A percentile compares a stretch with the other conserved stretches of the same genome.
Evolutionary conservation across 1,140 invertebrate species (phyloP).

Genomic region (Trigoniulus corallinus): DNA sequence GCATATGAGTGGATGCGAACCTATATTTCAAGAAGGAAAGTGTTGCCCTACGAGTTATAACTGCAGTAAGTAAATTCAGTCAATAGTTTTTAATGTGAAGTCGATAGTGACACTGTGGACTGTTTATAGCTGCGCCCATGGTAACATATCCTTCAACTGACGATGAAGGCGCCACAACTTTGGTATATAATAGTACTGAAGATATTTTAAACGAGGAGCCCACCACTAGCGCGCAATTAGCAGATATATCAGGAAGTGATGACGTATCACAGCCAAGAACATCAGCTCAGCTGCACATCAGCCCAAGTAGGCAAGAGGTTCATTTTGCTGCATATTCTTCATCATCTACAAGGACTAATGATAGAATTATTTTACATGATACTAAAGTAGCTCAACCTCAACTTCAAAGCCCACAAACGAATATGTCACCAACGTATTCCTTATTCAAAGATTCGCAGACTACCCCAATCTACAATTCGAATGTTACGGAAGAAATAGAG

Average conservation of each 20-base stretch:
- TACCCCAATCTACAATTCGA: no score
- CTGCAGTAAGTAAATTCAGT: constrained; percentile 38
- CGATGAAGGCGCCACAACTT: background rate
- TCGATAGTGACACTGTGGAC: constrained; percentile 9
- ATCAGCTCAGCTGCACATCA: background rate
- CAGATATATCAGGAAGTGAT: background rate
- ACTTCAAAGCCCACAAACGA: no score
- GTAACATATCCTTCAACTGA: constrained; percentile 7
- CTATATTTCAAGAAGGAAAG: constrained; percentile 52
- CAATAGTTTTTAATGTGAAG: constrained; percentile 8
- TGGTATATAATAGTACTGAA: constrained; percentile 7
- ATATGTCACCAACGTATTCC: no score
- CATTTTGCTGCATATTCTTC: no score
- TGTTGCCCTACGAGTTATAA: constrained; percentile 71
- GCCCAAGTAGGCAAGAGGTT: background rate
- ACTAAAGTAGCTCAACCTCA: no score
- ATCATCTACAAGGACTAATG: background rate
- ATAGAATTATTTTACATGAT: background rate
- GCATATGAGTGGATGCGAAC: constrained; percentile 50
- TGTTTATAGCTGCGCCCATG: no score
- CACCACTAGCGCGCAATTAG: constrained; percentile 6
- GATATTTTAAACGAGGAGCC: constrained; percentile 8
- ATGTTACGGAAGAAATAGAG: no score
- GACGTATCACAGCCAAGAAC: constrained; percentile 3
- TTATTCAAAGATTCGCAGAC: no score